Evolutionary conservation across 2,888 invertebrate species (phyloP), one percentile per base, ranked within the genome.

Genomic region (Augiades crinisus): DNA sequence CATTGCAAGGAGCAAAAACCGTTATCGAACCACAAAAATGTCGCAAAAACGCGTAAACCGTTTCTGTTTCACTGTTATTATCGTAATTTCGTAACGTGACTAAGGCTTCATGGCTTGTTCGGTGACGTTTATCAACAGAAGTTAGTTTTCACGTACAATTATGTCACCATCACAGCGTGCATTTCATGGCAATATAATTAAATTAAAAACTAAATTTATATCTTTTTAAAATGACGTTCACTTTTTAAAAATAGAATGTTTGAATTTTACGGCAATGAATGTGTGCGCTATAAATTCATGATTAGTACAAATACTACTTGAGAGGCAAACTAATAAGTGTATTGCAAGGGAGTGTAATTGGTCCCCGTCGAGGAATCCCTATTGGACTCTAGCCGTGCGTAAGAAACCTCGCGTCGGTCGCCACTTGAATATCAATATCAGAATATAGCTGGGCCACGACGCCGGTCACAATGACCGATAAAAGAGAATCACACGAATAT

Each of bases 381-480:
- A 30, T 30, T 30, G 65, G 67, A 72, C 74, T 65, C 64, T 67
- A 70, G 68, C 68, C 70, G 74, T 70, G 75, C 72, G 77, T 74
- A 78, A 78, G 77, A 75, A 76, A 71, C 79, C 72, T 79, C 76
- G 78, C 69, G 70, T 62, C 72, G 69, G 65, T 76, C 81, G 75
- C 80, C 69, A 68, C 74, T 72, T 81, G 88, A 85, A 89, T 89
- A 84, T 81, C 86, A 89, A 89, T 87, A 82, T 80, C 76, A 73
- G 75, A 78, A 76, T 81, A 83, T 80, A 75, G 70, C 66, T 74
- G 68, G 71, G 74, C 68, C 62, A 70, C 78, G 72, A 75, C 74
- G 61, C 59, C 61, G 70, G 74, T 68, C 78, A 81, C 81, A 81
- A 80, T 84, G 82, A 80, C 85, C 87, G 80, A 87, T 85, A 84